Conservation (phyloP, 2,113 vertebrate genomes). For the Antechinus flavipes region DNA sequence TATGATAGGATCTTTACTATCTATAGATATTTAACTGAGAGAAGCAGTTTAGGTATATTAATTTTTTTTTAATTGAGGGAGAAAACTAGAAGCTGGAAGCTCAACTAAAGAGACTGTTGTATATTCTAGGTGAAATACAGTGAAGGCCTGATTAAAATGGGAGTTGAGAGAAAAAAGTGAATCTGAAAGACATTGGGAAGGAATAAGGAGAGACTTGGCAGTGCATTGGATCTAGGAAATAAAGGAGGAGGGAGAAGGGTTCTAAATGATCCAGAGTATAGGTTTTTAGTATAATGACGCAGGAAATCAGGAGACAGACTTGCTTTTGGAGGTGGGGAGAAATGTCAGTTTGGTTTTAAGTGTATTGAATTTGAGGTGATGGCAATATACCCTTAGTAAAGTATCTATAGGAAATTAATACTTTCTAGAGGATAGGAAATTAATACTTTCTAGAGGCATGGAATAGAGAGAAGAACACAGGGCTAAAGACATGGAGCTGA, state of each 20-base stretch:
- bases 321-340: not conserved
- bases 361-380: not conserved
- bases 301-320: not conserved
- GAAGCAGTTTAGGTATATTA: not conserved
- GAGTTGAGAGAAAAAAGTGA: not conserved
- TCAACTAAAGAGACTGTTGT: not conserved
- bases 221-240: not conserved
- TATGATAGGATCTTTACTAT: not conserved
- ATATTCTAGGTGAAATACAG: not conserved
- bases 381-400: not conserved
- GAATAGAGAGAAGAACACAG: not conserved
- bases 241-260: constrained; percentile 2
- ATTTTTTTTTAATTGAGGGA: not conserved
- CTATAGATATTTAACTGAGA: not conserved
- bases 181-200: not conserved
- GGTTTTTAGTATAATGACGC: not conserved
- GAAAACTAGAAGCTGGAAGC: not conserved
- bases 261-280: not conserved
- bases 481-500: not conserved
- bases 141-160: not conserved
- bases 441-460: not conserved
- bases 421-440: not conserved
- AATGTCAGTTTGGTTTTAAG: constrained; percentile 24
- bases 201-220: not conserved
- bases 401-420: not conserved